phyloP scores from a whole-genome alignment of 2,888 invertebrate species.

The Galeopsomyia nigrocyanea region DNA sequence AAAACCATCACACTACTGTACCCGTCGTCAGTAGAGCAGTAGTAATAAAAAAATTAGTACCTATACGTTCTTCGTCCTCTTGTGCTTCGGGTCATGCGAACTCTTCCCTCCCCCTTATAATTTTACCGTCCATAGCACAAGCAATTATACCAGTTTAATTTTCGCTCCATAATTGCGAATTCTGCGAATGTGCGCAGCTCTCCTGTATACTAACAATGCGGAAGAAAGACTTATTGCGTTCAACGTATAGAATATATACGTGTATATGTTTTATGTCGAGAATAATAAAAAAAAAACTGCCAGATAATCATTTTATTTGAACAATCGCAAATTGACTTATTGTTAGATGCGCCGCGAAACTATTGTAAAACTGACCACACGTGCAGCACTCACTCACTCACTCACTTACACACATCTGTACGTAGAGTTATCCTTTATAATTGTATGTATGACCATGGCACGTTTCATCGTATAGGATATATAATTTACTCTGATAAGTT shows the following conservation, averaged over 20 bases:
- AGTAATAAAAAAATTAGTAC: conserved; percentile 20
- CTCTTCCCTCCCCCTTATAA: conserved; percentile 52
- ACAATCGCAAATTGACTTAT: conserved; percentile 30
- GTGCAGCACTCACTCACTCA: conserved; percentile 1
- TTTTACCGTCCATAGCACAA: conserved; percentile 63
- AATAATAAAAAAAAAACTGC: conserved; percentile 23
- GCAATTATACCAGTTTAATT: conserved; percentile 50
- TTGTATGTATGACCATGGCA: conserved; percentile 47
- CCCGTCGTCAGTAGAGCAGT: conserved; percentile 24
- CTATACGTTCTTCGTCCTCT: conserved; percentile 32
- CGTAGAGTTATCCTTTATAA: conserved; percentile 42
- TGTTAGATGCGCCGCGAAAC: conserved; percentile 31
- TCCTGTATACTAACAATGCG: conserved; percentile 6
- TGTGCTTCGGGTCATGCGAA: conserved; percentile 44
- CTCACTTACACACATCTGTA: conserved; percentile 18
- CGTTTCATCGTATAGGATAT: conserved; percentile 44
- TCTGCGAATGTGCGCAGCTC: conserved; percentile 2
- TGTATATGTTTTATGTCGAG: neutral
- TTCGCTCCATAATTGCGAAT: conserved; percentile 31
- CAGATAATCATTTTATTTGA: conserved; percentile 25
- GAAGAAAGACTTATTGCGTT: conserved; percentile 34
- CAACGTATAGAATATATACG: conserved; percentile 4
- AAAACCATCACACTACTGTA: conserved; percentile 30
- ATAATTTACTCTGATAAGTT: conserved; percentile 48
- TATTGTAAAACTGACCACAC: conserved; percentile 27